Evolutionary conservation across 2,113 vertebrate genomes (phyloP), one percentile per base, ranked within the genome.

Genomic region (Varanus salvator): DNA sequence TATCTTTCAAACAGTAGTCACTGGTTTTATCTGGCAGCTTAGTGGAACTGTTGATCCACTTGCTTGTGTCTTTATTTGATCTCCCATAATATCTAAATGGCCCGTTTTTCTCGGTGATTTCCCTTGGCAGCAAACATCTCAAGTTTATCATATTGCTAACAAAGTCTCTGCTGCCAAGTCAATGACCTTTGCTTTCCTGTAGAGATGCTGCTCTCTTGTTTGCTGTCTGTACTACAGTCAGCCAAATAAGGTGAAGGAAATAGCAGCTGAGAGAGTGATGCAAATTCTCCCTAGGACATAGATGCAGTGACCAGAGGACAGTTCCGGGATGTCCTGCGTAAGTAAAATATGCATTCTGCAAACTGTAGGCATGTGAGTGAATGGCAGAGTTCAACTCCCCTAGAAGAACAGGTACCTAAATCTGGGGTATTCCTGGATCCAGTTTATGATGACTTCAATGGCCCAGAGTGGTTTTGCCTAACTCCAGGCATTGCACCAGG

Each of bases 181-280:
- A 91, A 68, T 89, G 72, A 93, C 76, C 29, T 89, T 92, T 85
- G 19, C 23, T 69, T 89, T 94, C 89, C 8, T 48, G 81, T 12
- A 68, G n/a, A 78, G 44, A 69, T 50, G 83, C 48, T 71, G 66
- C 68, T 31, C 11, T 80, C 23, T 3, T 29, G 0, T 91, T 91
- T 89, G 8, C 74, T 38, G 87, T 71, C 60, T 74, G 74, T 88
- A 60, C 81, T 87, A 15, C 48, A 88, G 50, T 87, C 27, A 25
- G 31, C 21, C 8, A 91, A 90, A 76, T 14, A 90, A 89, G 29
- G 66, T 2, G 54, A 31, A 83, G 44, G 17, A 88, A 57, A 69
- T 85, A 72, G 3, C 91, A 12, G 44, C 72, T 52, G 21, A 48
- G 92, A 93, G 87, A 86, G 29, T 11, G 48, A 88, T 90, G 85